A percentile compares a stretch with the other conserved stretches of the same genome.
phyloP scores from a whole-genome alignment of 2,888 invertebrate genomes.

The Epinotia ramella region DNA sequence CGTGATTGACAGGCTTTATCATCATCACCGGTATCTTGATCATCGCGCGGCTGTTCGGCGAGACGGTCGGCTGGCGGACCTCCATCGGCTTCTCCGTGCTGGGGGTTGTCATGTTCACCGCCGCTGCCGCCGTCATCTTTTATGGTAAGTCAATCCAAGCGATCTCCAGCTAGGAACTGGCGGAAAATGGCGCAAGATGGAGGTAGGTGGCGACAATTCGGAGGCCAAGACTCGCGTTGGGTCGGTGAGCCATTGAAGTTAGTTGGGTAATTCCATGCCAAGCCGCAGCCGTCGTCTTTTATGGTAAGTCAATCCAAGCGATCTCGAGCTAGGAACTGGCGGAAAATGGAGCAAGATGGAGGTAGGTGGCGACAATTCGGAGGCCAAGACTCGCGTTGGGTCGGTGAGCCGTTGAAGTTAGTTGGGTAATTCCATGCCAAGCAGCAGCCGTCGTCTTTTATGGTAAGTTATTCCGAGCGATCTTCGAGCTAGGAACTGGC shows the following conservation, averaged over 20 bases:
- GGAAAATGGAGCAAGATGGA: too few species aligned
- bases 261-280: too few species aligned
- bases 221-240: too few species aligned
- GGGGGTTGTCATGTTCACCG: slow-evolving; percentile 87
- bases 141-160: slow-evolving; percentile 67
- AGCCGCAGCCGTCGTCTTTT: slow-evolving; percentile 84
- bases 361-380: too few species aligned
- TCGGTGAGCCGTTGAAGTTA: too few species aligned
- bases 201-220: too few species aligned
- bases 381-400: too few species aligned
- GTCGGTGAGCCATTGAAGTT: too few species aligned
- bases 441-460: slow-evolving; percentile 84
- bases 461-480: slow-evolving; percentile 60
- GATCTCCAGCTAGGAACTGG: neutral
- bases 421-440: too few species aligned
- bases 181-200: too few species aligned
- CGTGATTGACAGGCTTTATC: slow-evolving; percentile 80
- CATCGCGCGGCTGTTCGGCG: slow-evolving; percentile 86
- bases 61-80: slow-evolving; percentile 87
- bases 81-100: slow-evolving; percentile 86
- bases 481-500: too few species aligned
- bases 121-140: slow-evolving; percentile 87
- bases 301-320: slow-evolving; percentile 63
- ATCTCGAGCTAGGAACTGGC: too few species aligned
- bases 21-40: slow-evolving; percentile 87